Base-by-base conservation (phyloP, 1,140 invertebrate species). In the Rhagoletis pomonella region DNA sequence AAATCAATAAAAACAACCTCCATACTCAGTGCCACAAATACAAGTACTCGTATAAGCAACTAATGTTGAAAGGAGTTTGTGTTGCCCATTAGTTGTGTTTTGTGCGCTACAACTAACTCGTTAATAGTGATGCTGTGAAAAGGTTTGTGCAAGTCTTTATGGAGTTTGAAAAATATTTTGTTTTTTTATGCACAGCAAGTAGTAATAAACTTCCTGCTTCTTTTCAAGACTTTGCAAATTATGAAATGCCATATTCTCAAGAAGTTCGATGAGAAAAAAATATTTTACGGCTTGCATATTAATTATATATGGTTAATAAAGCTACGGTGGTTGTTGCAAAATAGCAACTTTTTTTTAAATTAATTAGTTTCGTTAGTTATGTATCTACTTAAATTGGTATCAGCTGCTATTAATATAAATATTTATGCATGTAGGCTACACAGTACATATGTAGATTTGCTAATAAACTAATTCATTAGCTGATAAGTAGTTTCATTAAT, bases 131-230 rank as follows among this genome's bases (percentile, higher is more conserved):
- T 50, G 50, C 47, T 81, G 73, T 55, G 73, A 81, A 81, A 81
- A 55, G 47, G 44, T 29, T 81, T 47, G 14, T n/a, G 14, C 69
- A 77, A 77, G 14, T 2, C 47, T 77, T 77, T 81, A 81, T 55
- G 10, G 47, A 55, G 50, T 81, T 73, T 73, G 12, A 14, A 39
- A 65, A 67, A 29, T 29, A 67, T 55, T 81, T n/a, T n/a, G n/a
- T n/a, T n/a, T n/a, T 81, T 58, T 81, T 81, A 14, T 81, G 17
- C 73, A 81, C 73, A 81, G 73, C 73, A 81, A 81, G 73, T 81
- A 29, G 6, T 81, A 55, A 58, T 81, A 81, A 81, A 81, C 73
- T 81, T 81, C 73, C 73, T 81, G 73, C 73, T 81, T 81, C 14
- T 55, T 81, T 81, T 81, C 73, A 81, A n/a, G 44, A 29, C 44